phyloP scores from a whole-genome alignment of 2,797 vertebrate species.

The Hafferia zeledoni region DNA sequence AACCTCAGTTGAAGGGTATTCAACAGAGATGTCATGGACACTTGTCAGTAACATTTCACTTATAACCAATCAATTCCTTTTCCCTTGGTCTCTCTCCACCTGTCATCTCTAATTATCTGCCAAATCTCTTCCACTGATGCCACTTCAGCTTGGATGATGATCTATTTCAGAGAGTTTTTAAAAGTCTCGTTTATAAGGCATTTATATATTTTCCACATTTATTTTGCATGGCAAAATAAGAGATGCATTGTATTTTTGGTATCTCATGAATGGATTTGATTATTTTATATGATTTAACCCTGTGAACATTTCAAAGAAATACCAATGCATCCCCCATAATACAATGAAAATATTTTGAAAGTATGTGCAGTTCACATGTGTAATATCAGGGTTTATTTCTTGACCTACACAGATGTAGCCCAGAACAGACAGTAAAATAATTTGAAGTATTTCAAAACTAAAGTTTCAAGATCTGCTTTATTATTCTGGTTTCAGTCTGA shows the following conservation, averaged over 20 bases:
- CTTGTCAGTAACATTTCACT: conserved; percentile 44
- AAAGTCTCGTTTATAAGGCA: background rate
- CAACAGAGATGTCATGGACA: conserved; percentile 14
- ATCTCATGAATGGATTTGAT: background rate
- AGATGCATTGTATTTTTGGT: background rate
- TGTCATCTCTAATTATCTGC: conserved; percentile 52
- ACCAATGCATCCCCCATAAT: background rate
- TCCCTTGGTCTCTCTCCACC: conserved; percentile 6
- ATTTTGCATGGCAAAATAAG: background rate
- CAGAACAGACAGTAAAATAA: background rate
- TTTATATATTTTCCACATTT: background rate
- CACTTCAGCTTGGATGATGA: conserved; percentile 36
- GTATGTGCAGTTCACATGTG: background rate
- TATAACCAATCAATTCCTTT: conserved; percentile 30
- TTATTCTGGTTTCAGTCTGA: background rate
- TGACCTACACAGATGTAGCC: background rate
- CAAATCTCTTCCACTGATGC: conserved; percentile 47
- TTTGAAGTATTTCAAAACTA: background rate
- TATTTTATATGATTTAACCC: background rate
- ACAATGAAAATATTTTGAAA: background rate
- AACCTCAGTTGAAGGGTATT: conserved; percentile 29
- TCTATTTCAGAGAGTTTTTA: background rate
- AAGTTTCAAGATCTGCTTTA: background rate
- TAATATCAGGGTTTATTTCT: background rate
- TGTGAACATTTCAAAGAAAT: background rate